Conservation (phyloP, 2,888 invertebrate species). For the Zygaena filipendulae region DNA sequence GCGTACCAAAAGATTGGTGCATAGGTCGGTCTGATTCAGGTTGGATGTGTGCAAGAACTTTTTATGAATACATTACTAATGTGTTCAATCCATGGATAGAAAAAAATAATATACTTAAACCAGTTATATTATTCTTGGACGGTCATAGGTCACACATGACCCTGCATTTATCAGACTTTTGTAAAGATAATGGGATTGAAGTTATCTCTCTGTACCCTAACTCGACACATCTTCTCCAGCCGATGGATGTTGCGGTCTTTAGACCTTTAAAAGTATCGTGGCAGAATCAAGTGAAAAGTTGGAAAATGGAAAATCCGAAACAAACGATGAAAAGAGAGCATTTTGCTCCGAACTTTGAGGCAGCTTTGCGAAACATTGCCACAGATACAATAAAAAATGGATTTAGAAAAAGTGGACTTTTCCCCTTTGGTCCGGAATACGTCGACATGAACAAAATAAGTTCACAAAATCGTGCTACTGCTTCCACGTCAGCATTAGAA, state of each 20-base stretch:
- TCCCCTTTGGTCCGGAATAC: conserved; percentile 13
- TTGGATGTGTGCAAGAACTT: conserved; percentile 28
- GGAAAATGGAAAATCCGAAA: conserved; percentile 12
- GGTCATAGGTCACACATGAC: conserved; percentile 17
- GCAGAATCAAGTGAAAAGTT: conserved; percentile 12
- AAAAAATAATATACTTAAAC: conserved; percentile 17
- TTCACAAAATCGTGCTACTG: conserved; percentile 8
- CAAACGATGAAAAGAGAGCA: conserved; percentile 15
- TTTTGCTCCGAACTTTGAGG: conserved; percentile 16
- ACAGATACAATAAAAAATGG: conserved; percentile 16
- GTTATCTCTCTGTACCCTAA: conserved; percentile 11
- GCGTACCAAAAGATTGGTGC: conserved; percentile 16
- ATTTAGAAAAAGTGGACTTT: conserved; percentile 16
- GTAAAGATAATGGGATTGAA: conserved; percentile 12
- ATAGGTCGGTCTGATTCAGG: conserved; percentile 23
- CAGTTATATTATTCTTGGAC: conserved; percentile 14
- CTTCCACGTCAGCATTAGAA: too few species aligned
- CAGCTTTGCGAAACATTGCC: conserved; percentile 13
- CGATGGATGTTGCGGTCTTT: conserved; percentile 17
- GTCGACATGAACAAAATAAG: conserved; percentile 15
- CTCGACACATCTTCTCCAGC: conserved; percentile 14
- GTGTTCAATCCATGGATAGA: conserved; percentile 24
- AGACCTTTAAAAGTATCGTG: conserved; percentile 13
- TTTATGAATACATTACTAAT: conserved; percentile 30
- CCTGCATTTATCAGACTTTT: conserved; percentile 12